Evolutionary conservation across 2,797 vertebrate species (phyloP), one percentile per base, ranked within the genome.

Genomic region (Moxostoma hubbsi): DNA sequence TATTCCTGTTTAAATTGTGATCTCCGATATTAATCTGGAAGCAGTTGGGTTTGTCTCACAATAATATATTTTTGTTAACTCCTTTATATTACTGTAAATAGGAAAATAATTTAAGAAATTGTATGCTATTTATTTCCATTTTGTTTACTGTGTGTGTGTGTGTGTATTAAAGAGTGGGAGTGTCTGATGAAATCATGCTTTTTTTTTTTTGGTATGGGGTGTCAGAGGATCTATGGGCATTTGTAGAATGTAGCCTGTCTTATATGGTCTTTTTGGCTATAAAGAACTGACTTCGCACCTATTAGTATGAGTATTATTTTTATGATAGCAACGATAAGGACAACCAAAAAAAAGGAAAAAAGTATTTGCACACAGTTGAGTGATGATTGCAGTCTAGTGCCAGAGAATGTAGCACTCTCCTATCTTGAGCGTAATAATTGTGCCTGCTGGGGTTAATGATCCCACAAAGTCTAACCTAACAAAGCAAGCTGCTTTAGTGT

Each of bases 1-100:
- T 98, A 98, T 98, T 98, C 95, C 98, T 97, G 97, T 97, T 96
- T 97, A 98, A 99, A 97, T 99, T 98, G 98, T 99, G 96, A 96
- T 96, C 95, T 96, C 96, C 96, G 96, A 96, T 98, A 96, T 97
- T 98, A 98, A 98, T 97, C 96, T 96, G 95, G 96, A 93, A 96
- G 96, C 98, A 94, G 95, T 96, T 96, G 95, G 96, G 96, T 97
- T 97, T 96, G 97, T 97, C 97, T 98, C 97, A 98, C 97, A 97
- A 96, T 99, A 98, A 98, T 98, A 99, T 98, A 84, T 71, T 93
- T 94, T 99, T 97, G 96, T 97, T 98, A 97, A 97, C 96, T 95
- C 93, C 93, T 95, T 96, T 97, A 96, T 98, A 97, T 97, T 98
- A 98, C 97, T 99, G 97, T 98, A 98, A 98, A 98, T 98, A 95